phyloP scores from a whole-genome alignment of 2,888 invertebrate genomes.

The Heteromyza rotundicornis region DNA sequence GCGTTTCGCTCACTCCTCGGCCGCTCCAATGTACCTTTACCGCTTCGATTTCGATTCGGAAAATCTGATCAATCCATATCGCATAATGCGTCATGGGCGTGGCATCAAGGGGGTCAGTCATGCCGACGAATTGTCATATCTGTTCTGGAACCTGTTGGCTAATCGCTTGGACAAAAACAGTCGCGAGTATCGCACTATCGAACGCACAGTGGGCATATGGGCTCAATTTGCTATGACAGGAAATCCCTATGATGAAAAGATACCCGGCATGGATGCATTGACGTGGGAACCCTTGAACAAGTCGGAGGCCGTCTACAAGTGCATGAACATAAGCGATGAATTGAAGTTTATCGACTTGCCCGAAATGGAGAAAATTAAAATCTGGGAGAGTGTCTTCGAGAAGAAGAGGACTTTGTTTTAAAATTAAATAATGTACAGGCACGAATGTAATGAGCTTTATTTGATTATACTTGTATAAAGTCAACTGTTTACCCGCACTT shows the following conservation, averaged over 20 bases:
- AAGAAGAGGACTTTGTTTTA: constrained; percentile 43
- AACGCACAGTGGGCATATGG: constrained; percentile 54
- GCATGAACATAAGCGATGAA: constrained; percentile 57
- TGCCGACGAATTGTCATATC: constrained; percentile 58
- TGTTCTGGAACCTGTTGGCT: constrained; percentile 47
- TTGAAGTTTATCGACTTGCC: constrained; percentile 52
- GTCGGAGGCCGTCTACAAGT: constrained; percentile 46
- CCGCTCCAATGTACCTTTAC: constrained; percentile 55
- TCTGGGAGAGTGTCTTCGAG: constrained; percentile 54
- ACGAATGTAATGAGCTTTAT: not conserved
- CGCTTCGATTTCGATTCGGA: constrained; percentile 60
- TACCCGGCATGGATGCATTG: constrained; percentile 46
- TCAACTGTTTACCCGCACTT: too few species aligned
- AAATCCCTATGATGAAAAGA: constrained; percentile 50
- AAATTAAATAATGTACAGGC: constrained; percentile 14
- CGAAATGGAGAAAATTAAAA: constrained; percentile 49
- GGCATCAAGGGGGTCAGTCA: constrained; percentile 57
- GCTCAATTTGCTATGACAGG: constrained; percentile 55
- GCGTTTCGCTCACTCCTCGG: constrained; percentile 48
- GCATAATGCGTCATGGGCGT: constrained; percentile 51
- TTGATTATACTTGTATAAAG: too few species aligned
- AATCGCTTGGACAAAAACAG: constrained; percentile 47
- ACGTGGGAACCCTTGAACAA: constrained; percentile 52
- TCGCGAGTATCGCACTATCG: constrained; percentile 54
- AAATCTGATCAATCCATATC: constrained; percentile 49